A percentile compares a stretch with the other conserved stretches of the same genome.
Evolutionary conservation across 1,140 invertebrate genomes (phyloP).

Genomic region (Coelopa frigida): DNA sequence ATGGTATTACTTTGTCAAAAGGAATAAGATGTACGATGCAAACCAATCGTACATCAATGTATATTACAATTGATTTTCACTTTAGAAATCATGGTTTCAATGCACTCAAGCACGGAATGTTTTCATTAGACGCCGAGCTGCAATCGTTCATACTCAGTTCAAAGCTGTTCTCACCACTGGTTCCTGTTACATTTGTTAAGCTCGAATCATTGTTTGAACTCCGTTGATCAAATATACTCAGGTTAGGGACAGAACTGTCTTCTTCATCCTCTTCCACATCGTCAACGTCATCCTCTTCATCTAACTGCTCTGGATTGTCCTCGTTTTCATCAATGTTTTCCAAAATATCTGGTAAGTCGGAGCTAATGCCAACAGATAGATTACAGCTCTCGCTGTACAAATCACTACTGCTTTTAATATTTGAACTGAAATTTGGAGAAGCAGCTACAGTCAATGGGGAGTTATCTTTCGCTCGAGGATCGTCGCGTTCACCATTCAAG

Average conservation of each 20-base stretch:
- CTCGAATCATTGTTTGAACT: constrained; percentile 41
- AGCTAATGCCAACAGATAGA: too few species aligned
- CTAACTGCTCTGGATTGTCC: background rate
- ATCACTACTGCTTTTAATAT: too few species aligned
- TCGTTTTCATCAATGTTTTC: background rate
- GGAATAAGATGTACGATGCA: too few species aligned
- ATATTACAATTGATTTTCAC: too few species aligned
- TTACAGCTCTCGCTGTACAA: too few species aligned
- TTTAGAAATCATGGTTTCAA: constrained; percentile 2
- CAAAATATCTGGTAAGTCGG: too few species aligned
- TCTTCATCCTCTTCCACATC: constrained; percentile 19
- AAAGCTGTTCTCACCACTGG: constrained; percentile 42
- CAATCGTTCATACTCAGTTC: constrained; percentile 36
- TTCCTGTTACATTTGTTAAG: constrained; percentile 36
- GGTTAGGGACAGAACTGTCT: constrained; percentile 30
- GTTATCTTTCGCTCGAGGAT: background rate
- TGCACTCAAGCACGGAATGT: constrained; percentile 24
- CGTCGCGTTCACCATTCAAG: constrained; percentile 18
- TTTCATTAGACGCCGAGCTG: constrained; percentile 38
- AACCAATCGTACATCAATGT: too few species aligned
- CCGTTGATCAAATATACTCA: constrained; percentile 31
- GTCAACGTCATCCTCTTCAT: constrained; percentile 7
- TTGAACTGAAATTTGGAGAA: too few species aligned
- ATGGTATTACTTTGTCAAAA: too few species aligned
- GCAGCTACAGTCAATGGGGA: too few species aligned